Base-by-base conservation (phyloP, 23 tunicate genomes). In the Ascidia mentula region DNA sequence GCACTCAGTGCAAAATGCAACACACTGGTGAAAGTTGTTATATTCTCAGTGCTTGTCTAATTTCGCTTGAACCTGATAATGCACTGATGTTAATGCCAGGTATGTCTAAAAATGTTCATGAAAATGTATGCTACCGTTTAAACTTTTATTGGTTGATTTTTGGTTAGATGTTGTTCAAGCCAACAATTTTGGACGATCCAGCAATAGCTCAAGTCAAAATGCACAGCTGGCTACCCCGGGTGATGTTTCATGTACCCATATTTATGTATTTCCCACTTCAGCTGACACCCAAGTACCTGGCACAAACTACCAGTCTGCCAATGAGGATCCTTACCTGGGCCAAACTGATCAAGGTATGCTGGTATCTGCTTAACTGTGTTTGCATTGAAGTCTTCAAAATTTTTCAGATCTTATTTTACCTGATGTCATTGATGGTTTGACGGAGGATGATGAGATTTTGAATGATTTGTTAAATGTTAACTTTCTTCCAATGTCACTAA, bases 231-330 rank as follows among this genome's bases (percentile, higher is more conserved):
- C 79, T 33, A 93, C 98, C 33, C 98, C 98, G 33, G 89, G 74
- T 5, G 98, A 93, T 40, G 61, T 84, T 0, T 88, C 93, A 15
- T 88, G 88, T 82, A 93, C 93, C 33, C 90, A 85, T 69, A 88
- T 93, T 38, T 93, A 85, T 72, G 98, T 93, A 28, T 84, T 84
- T 45, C 90, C 98, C 24, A 93, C 98, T 12, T 93, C 98, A 24
- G 92, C 98, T 18, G 80, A 59, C 22, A 76, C 91, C 0, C 98
- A 93, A 45, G 80, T 73, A 0, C 84, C 90, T 32, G 79, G 79
- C 3, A 22, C 90, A 18, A 86, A 79, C 75, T 79, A 34, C 37
- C 90, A 79, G 65, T 32, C 82, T 34, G 90, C 73, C 34, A 72
- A 20, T 20, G 90, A 86, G 37, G 90, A 86, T 32, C 84, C 84